Evolutionary conservation across 1,140 invertebrate species (phyloP).

Genomic region (Drosophila mauritiana): DNA sequence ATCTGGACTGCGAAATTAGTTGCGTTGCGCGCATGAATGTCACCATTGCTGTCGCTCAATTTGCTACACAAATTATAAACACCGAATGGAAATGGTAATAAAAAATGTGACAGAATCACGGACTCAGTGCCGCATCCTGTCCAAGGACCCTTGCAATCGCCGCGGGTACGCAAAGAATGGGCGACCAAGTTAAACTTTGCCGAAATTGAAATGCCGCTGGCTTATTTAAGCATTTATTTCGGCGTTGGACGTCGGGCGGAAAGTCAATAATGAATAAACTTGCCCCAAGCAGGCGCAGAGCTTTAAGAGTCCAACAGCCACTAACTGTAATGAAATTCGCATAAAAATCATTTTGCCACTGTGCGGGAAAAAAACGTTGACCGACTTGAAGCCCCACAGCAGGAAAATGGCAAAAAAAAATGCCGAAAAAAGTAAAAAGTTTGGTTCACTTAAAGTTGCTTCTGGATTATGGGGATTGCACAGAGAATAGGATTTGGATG

Average conservation of each 20-base stretch:
- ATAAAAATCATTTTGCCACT: slow-evolving; percentile 76
- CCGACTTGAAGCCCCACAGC: slow-evolving; percentile 56
- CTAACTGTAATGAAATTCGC: slow-evolving; percentile 80
- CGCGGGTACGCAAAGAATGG: slow-evolving; percentile 9
- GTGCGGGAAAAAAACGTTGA: slow-evolving; percentile 57
- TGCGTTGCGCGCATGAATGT: slow-evolving; percentile 60
- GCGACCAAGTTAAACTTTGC: slow-evolving; percentile 53
- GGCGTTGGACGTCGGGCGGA: slow-evolving; percentile 39
- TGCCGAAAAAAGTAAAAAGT: slow-evolving; percentile 4
- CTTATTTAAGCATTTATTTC: slow-evolving; percentile 78
- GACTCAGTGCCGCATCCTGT: slow-evolving; percentile 3
- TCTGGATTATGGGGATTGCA: neutral
- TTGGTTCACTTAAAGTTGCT: slow-evolving; percentile 1
- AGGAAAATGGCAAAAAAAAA: slow-evolving; percentile 20
- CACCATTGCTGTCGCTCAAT: slow-evolving; percentile 74
- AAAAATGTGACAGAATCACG: slow-evolving; percentile 43
- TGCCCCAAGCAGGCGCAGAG: slow-evolving; percentile 25
- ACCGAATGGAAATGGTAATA: slow-evolving; percentile 72
- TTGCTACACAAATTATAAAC: slow-evolving; percentile 79
- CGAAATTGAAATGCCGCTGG: slow-evolving; percentile 76
- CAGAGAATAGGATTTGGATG: no score
- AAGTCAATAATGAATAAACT: slow-evolving; percentile 78
- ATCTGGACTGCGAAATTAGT: slow-evolving; percentile 66
- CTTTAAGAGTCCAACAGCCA: slow-evolving; percentile 56
- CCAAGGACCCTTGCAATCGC: slow-evolving; percentile 14